Evolutionary conservation across 2,113 vertebrate genomes (phyloP).

Genomic region (Zosterops hypoxanthus): DNA sequence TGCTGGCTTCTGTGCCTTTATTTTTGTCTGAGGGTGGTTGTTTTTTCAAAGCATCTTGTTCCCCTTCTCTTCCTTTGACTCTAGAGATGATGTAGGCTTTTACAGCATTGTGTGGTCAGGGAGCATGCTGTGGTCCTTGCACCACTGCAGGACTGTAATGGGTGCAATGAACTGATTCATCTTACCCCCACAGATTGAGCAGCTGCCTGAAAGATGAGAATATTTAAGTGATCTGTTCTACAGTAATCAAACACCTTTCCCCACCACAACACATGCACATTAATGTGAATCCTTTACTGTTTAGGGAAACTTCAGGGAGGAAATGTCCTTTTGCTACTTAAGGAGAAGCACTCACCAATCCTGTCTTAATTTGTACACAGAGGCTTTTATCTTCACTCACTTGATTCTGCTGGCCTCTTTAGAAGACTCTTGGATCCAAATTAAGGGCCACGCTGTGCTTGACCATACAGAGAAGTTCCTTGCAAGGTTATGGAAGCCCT

Average conservation of each 20-base stretch:
- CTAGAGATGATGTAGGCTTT: not conserved
- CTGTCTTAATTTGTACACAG: not conserved
- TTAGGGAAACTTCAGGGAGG: not conserved
- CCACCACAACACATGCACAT: not conserved
- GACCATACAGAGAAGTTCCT: not conserved
- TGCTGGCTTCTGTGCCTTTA: not conserved
- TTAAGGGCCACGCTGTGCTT: not conserved
- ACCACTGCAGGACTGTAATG: fast-evolving
- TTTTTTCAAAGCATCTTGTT: not conserved
- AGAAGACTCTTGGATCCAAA: not conserved
- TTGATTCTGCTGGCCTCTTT: not conserved
- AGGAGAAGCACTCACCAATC: not conserved
- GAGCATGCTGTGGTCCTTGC: fast-evolving
- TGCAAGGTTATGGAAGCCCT: not conserved
- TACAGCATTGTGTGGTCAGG: not conserved
- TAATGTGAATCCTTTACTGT: not conserved
- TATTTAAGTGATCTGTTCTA: not conserved
- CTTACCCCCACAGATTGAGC: not conserved
- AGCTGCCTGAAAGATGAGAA: not conserved
- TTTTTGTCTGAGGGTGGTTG: not conserved
- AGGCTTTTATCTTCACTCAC: not conserved
- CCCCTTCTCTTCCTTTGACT: not conserved
- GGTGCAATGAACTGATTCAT: not conserved
- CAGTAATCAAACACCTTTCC: not conserved
- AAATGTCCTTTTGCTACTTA: not conserved